Evolutionary conservation across 2,113 vertebrate genomes (phyloP), one percentile per base, ranked within the genome.

Genomic region (Fulica atra): DNA sequence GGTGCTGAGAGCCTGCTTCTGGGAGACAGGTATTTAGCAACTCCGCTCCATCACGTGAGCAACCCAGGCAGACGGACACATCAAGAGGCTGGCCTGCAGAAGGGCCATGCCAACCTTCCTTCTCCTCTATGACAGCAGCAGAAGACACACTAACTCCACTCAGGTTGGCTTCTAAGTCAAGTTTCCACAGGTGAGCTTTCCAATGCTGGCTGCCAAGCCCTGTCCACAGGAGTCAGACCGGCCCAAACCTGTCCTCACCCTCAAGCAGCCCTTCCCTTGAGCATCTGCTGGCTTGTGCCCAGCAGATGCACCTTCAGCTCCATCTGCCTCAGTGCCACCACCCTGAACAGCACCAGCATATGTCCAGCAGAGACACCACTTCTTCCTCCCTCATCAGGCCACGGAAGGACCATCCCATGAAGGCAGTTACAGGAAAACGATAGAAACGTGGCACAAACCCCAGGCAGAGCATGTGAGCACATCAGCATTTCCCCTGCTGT

Each of bases 21-120:
- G 71, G 20, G 42, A 48, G 60, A 71, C 21, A 21, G 63, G 35
- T 28, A 57, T 36, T 50, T 16, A 25, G 84, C 1, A 14, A 92
- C 74, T 81, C 56, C 17, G 82, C 70, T 63, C 13, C 16, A 33
- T 4, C 6, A 3, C 0, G 0, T 7, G 77, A 53, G 81, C 65
- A 50, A 2, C 26, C 6, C 9, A 6, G 50, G 77, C 69, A 61
- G 63, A 28, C 0, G 0, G 79, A 60, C 63, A 50, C 60, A 33
- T 54, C 31, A 1, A 56, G 69, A 63, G 64, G 54, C 1, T 0
- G 0, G 28, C 50, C 42, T 4, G 0, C 0, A 26, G 54, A 70
- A 20, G 54, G 60, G 31, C 48, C 71, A 33, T 1, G 13, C 4
- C 82, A 72, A 1, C 48, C 50, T 29, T 26, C 53, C 2, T 0